Evolutionary conservation across 2,888 invertebrate genomes (phyloP).

Genomic region (Hypercompe scribonia): DNA sequence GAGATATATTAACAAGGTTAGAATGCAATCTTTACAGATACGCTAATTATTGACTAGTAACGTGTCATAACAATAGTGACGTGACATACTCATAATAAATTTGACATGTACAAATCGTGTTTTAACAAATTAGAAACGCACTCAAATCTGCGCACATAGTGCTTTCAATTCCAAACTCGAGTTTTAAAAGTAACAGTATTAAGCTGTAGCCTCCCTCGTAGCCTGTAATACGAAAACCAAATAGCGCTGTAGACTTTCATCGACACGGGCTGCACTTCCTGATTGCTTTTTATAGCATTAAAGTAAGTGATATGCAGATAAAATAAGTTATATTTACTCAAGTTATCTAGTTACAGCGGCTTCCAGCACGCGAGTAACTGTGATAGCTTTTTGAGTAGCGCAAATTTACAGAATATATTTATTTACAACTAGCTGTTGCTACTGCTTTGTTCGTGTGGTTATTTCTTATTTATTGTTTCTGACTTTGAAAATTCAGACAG

Average conservation of each 20-base stretch:
- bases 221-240: conserved; percentile 13
- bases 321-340: conserved; percentile 38
- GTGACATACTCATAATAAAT: too few relatives aligned
- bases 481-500: too few relatives aligned
- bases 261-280: conserved; percentile 35
- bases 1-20: too few relatives aligned
- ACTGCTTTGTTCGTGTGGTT: too few relatives aligned
- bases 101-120: too few relatives aligned
- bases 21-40: too few relatives aligned
- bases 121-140: too few relatives aligned
- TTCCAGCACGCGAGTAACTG: neutral
- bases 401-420: neutral
- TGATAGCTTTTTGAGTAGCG: neutral
- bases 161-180: neutral
- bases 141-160: too few relatives aligned
- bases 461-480: too few relatives aligned
- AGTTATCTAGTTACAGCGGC: conserved; percentile 22
- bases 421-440: neutral
- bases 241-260: conserved; percentile 15
- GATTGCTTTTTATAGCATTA: conserved; percentile 57
- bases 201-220: neutral
- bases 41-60: too few relatives aligned
- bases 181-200: neutral
- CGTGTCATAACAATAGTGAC: too few relatives aligned
- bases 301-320: conserved; percentile 46